These are phyloP conservation scores for Taeniopygia guttata DNA, from an alignment of 2,797 vertebrate species.

Conservation along the genomic window DNA sequence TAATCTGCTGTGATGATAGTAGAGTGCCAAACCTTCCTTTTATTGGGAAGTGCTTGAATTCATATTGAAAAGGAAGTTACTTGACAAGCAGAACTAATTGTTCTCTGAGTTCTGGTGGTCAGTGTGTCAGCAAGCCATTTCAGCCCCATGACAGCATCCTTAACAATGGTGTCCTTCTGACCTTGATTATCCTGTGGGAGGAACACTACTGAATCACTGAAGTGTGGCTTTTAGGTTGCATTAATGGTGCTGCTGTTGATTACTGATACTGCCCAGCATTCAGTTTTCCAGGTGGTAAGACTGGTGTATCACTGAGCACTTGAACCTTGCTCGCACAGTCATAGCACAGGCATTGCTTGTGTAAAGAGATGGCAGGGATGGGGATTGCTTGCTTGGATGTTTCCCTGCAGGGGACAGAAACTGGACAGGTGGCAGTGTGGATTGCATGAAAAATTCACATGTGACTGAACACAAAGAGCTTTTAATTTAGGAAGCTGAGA, in stretches of 20 bases:
- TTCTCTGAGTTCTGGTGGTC: neutral
- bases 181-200: neutral
- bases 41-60: neutral
- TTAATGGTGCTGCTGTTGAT: neutral
- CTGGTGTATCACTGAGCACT: rapidly evolving
- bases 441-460: rapidly evolving
- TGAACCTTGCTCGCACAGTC: neutral
- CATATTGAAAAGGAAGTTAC: neutral
- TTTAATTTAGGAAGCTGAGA: neutral
- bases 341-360: neutral
- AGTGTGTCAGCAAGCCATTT: neutral
- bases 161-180: neutral
- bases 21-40: neutral
- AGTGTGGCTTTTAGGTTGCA: neutral
- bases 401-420: neutral
- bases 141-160: neutral
- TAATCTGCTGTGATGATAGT: neutral
- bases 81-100: neutral
- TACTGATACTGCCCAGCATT: neutral
- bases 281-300: neutral
- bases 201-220: neutral
- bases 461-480: neutral
- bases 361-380: neutral
- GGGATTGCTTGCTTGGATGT: neutral
- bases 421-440: neutral